These are phyloP conservation scores for Leptodactylus fallax DNA, from an alignment of 2,797 vertebrate genomes.

Conservation along the genomic window DNA sequence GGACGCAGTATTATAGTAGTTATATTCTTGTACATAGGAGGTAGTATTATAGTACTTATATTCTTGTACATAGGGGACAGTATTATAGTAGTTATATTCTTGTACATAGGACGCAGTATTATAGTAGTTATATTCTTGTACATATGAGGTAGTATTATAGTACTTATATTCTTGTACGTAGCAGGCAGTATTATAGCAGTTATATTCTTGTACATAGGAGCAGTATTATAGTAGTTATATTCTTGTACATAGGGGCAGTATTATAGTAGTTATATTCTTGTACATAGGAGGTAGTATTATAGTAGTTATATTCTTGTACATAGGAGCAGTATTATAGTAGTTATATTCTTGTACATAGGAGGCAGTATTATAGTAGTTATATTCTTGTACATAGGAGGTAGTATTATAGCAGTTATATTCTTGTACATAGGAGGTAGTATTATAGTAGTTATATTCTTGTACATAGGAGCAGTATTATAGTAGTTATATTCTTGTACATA, in stretches of 20 bases:
- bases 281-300: conserved; percentile 20
- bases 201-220: conserved; percentile 14
- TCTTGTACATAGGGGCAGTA: conserved; percentile 14
- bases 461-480: conserved; percentile 1
- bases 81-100: conserved; percentile 4
- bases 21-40: conserved; percentile 2
- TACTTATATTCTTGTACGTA: conserved; percentile 14
- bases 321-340: conserved; percentile 3
- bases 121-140: conserved; percentile 24
- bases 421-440: neutral
- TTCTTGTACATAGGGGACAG: neutral
- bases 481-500: conserved; percentile 15
- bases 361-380: conserved; percentile 24
- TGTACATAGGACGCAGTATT: conserved; percentile 1
- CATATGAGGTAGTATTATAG: conserved; percentile 10
- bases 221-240: conserved; percentile 23
- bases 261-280: conserved; percentile 25
- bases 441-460: conserved; percentile 16
- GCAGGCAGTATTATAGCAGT: conserved; percentile 13
- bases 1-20: conserved; percentile 3
- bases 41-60: conserved; percentile 12
- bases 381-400: conserved; percentile 20
- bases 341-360: conserved; percentile 15
- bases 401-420: conserved; percentile 23
- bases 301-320: conserved; percentile 20